These are phyloP conservation scores for Perizoma affinitatum DNA, from an alignment of 2,888 invertebrate species.

Conservation along the genomic window DNA sequence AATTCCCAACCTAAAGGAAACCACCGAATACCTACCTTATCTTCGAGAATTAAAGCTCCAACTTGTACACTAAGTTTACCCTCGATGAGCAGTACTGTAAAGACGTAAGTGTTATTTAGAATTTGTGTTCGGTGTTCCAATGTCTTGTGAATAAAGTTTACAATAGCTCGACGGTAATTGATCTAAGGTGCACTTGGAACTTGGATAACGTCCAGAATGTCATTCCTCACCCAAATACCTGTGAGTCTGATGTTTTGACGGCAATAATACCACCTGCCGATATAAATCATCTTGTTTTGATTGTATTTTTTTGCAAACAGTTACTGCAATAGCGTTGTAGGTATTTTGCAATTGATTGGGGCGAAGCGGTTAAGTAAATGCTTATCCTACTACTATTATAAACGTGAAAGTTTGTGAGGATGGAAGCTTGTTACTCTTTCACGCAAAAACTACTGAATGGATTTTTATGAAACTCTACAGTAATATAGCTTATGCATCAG, in stretches of 20 bases:
- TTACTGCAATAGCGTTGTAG: conserved; percentile 12
- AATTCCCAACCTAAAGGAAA: conserved; percentile 1
- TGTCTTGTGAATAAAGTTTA: conserved; percentile 25
- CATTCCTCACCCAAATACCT: conserved; percentile 68
- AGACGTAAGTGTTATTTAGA: conserved; percentile 9
- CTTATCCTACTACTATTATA: no score
- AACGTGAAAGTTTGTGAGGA: no score
- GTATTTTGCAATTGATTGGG: conserved; percentile 18
- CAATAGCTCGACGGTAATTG: conserved; percentile 1
- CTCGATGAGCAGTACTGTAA: conserved; percentile 1
- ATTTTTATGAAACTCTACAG: no score
- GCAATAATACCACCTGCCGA: conserved; percentile 59
- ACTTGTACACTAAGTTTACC: conserved; percentile 21
- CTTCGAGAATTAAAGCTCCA: background rate
- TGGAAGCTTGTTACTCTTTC: no score
- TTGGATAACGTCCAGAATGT: conserved; percentile 65
- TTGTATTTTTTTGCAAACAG: conserved; percentile 6
- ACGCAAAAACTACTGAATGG: no score
- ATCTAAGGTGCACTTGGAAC: conserved; percentile 36
- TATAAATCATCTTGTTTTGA: conserved; percentile 52
- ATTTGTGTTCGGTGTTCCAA: conserved; percentile 12
- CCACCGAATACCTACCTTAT: conserved; percentile 19
- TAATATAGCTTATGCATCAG: no score
- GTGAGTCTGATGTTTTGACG: conserved; percentile 62
- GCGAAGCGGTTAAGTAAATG: no score